Percentiles rank a stretch among this genome's conserved stretches.
phyloP scores from a whole-genome alignment of 1,140 invertebrate genomes.

The Calliopsis andreniformis region DNA sequence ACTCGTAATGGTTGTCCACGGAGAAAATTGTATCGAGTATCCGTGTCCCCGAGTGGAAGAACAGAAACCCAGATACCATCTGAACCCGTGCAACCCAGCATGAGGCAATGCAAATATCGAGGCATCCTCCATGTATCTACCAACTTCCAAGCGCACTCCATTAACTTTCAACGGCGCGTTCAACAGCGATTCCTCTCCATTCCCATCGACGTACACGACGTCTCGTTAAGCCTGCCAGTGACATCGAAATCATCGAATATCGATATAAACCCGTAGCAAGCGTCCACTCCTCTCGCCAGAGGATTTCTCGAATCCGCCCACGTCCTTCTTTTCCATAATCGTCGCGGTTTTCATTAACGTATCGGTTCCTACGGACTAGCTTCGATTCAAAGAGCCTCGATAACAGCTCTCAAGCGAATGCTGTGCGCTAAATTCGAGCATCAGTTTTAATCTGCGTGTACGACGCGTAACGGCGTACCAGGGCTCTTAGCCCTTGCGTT shows the following conservation, averaged over 20 bases:
- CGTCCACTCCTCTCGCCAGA: not conserved
- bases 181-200: not conserved
- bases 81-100: not conserved
- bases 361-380: constrained; percentile 34
- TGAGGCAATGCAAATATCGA: too few species aligned
- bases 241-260: not conserved
- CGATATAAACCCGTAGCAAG: not conserved
- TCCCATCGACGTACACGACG: not conserved
- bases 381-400: not conserved
- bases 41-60: too few species aligned
- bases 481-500: constrained; percentile 20
- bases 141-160: too few species aligned
- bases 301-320: constrained; percentile 11
- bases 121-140: not conserved
- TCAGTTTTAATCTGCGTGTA: constrained; percentile 50
- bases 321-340: constrained; percentile 35
- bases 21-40: too few species aligned
- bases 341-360: constrained; percentile 51
- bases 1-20: too few species aligned
- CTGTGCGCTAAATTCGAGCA: constrained; percentile 30
- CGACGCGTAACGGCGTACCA: not conserved
- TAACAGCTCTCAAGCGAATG: not conserved
- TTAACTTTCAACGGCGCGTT: not conserved
- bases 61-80: not conserved
- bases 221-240: not conserved